phyloP scores from a whole-genome alignment of 2,888 invertebrate species.

The Cryptus armator region DNA sequence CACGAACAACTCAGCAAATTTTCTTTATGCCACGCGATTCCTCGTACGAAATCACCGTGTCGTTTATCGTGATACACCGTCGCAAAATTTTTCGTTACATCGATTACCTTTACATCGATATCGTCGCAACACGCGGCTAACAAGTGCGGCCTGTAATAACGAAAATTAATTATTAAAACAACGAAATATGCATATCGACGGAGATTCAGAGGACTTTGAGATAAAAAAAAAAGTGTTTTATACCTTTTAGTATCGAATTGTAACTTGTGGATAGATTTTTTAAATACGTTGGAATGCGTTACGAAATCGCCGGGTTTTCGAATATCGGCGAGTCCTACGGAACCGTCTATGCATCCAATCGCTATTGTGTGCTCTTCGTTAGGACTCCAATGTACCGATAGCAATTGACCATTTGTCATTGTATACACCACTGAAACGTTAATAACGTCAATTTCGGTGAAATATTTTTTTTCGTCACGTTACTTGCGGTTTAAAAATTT shows the following conservation, averaged over 20 bases:
- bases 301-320: conserved; percentile 84
- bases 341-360: conserved; percentile 86
- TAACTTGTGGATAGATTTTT: conserved; percentile 83
- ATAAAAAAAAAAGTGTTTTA: conserved; percentile 12
- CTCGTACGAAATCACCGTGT: conserved; percentile 87
- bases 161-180: not conserved
- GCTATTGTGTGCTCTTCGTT: conserved; percentile 84
- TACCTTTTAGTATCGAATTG: conserved; percentile 82
- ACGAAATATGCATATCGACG: not conserved
- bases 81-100: conserved; percentile 81
- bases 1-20: conserved; percentile 87
- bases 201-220: not conserved
- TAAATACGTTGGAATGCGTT: conserved; percentile 79
- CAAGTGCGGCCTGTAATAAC: conserved; percentile 78
- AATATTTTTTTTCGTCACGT: no score
- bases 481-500: no score
- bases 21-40: conserved; percentile 86
- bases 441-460: conserved; percentile 62
- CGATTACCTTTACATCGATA: conserved; percentile 84
- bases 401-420: conserved; percentile 84
- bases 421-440: conserved; percentile 83
- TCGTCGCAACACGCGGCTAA: conserved; percentile 86
- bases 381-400: conserved; percentile 85
- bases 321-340: conserved; percentile 86
- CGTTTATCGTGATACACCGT: conserved; percentile 84